Evolutionary conservation across 2,888 invertebrate species (phyloP).

Genomic region (Hemithea aestivaria): DNA sequence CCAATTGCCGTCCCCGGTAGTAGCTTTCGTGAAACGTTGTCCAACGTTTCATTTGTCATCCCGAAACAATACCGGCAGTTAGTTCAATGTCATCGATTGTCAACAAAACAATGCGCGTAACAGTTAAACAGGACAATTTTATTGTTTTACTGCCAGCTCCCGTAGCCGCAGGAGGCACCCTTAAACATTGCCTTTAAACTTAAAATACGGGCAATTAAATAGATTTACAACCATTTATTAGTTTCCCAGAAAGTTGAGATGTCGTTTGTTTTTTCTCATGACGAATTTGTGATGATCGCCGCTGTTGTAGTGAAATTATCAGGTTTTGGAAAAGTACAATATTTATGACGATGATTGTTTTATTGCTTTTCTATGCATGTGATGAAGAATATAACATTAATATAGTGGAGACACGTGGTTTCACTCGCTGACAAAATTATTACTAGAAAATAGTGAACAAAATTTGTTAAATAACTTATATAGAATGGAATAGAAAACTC

Average conservation of each 20-base stretch:
- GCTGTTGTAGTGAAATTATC: constrained; percentile 33
- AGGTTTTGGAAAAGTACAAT: constrained; percentile 25
- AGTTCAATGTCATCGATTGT: constrained; percentile 58
- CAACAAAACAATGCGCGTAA: constrained; percentile 52
- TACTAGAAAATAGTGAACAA: too few relatives aligned
- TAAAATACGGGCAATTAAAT: constrained; percentile 65
- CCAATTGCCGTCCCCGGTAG: background rate
- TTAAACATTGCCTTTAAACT: constrained; percentile 54
- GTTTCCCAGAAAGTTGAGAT: constrained; percentile 54
- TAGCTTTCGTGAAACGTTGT: constrained; percentile 38
- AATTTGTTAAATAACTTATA: too few relatives aligned
- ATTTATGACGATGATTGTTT: constrained; percentile 27
- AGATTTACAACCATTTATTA: constrained; percentile 68
- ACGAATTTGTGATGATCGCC: constrained; percentile 44
- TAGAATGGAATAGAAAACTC: too few relatives aligned
- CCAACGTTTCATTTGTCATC: constrained; percentile 63
- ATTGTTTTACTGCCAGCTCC: constrained; percentile 72
- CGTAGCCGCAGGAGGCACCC: constrained; percentile 71
- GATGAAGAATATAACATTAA: constrained; percentile 11
- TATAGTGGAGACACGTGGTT: too few relatives aligned
- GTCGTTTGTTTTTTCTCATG: constrained; percentile 39
- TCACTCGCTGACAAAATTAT: too few relatives aligned
- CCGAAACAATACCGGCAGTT: constrained; percentile 59
- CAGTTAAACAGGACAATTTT: constrained; percentile 63
- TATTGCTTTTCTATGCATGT: constrained; percentile 16